phyloP scores from a whole-genome alignment of 1,140 invertebrate genomes.

The Linepithema humile region DNA sequence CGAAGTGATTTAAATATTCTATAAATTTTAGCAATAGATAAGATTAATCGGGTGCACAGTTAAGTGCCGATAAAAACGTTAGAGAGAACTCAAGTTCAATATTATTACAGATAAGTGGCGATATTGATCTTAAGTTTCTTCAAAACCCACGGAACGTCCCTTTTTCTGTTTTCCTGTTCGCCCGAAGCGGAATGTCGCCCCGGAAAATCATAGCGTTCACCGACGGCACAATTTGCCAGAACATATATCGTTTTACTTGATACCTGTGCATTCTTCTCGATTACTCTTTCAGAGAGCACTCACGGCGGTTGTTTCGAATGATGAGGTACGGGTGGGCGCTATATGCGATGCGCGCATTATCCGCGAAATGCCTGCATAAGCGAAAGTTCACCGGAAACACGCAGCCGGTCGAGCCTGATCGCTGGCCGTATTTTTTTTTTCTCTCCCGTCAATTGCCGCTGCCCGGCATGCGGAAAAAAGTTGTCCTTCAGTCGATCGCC shows the following conservation, averaged over 20 bases:
- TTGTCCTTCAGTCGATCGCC: slow-evolving; percentile 26
- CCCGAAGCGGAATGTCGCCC: background rate
- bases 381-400: slow-evolving; percentile 45
- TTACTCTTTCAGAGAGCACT: slow-evolving; percentile 34
- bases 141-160: slow-evolving; percentile 22
- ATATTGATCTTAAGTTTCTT: too few relatives aligned
- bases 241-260: slow-evolving; percentile 44
- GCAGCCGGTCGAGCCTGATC: background rate
- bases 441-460: slow-evolving; percentile 29
- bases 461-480: slow-evolving; percentile 47
- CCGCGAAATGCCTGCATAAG: slow-evolving; percentile 23
- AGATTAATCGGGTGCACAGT: too few relatives aligned
- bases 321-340: slow-evolving; percentile 9
- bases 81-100: too few relatives aligned
- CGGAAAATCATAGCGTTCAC: slow-evolving; percentile 42
- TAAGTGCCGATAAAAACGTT: too few relatives aligned
- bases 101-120: too few relatives aligned
- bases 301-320: slow-evolving; percentile 20
- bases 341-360: background rate
- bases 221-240: slow-evolving; percentile 26
- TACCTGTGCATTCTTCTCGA: slow-evolving; percentile 38
- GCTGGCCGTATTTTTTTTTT: background rate
- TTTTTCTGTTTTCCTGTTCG: slow-evolving; percentile 39
- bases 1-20: too few relatives aligned
- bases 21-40: too few relatives aligned